These are phyloP conservation scores for Thunnus albacares DNA, from an alignment of 2,797 vertebrate species.

Conservation along the genomic window DNA sequence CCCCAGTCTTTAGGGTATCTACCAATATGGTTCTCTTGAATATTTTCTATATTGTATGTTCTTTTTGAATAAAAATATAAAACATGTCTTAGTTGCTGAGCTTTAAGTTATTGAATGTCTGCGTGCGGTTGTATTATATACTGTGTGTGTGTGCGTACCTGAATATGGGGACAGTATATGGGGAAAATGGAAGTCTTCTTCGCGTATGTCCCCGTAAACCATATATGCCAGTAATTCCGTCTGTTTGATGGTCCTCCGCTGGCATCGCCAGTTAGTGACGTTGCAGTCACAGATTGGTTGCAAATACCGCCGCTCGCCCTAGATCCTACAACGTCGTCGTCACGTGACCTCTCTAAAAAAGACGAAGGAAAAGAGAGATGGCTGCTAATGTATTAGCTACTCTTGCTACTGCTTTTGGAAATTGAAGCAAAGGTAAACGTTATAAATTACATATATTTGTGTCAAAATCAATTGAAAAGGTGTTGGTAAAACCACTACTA, in stretches of 20 bases:
- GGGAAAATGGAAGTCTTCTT: no score
- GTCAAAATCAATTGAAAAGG: rapidly evolving
- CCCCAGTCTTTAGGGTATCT: slow-evolving; percentile 35
- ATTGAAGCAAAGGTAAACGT: slow-evolving; percentile 47
- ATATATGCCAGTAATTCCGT: rapidly evolving
- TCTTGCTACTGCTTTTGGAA: background rate
- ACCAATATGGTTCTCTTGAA: slow-evolving; percentile 32
- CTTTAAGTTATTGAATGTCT: background rate
- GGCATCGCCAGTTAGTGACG: background rate
- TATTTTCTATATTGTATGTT: slow-evolving; percentile 75
- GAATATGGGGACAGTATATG: background rate
- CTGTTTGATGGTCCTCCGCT: background rate
- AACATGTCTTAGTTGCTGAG: background rate
- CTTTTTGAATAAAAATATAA: slow-evolving; percentile 64
- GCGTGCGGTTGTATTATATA: background rate
- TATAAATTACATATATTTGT: no score
- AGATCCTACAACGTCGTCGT: rapidly evolving
- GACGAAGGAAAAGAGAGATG: slow-evolving; percentile 13
- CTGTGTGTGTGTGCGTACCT: background rate
- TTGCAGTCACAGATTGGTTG: slow-evolving; percentile 13
- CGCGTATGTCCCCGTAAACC: slow-evolving; percentile 37
- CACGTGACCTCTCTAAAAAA: background rate
- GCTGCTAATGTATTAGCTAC: background rate
- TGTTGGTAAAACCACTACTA: background rate
- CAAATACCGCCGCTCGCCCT: rapidly evolving